phyloP scores from a whole-genome alignment of 1,140 invertebrate genomes.

The Drosophila auraria region DNA sequence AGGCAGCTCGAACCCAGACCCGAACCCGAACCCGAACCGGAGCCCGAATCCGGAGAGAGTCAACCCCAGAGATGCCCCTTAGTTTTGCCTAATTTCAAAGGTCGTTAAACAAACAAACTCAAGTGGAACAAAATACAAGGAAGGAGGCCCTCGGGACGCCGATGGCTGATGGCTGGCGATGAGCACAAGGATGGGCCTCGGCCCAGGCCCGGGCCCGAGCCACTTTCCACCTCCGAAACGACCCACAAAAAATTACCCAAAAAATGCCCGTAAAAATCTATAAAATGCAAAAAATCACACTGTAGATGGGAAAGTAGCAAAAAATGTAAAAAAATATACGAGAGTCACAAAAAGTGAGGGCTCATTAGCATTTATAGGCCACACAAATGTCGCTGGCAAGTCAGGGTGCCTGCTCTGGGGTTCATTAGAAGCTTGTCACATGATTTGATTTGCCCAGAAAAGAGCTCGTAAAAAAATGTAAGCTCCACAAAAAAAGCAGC shows the following conservation, averaged over 20 bases:
- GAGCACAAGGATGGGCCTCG: slow-evolving; percentile 3
- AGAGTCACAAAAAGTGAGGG: slow-evolving; percentile 36
- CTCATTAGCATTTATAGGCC: slow-evolving; percentile 82
- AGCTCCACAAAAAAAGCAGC: slow-evolving; percentile 12
- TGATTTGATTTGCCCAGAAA: slow-evolving; percentile 69
- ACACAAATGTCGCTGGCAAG: slow-evolving; percentile 62
- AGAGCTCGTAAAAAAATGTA: slow-evolving; percentile 3
- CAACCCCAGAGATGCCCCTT: slow-evolving; percentile 53
- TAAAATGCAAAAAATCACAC: slow-evolving; percentile 54
- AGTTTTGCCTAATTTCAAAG: slow-evolving; percentile 84
- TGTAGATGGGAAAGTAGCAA: slow-evolving; percentile 9
- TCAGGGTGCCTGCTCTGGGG: slow-evolving; percentile 63
- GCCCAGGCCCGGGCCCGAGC: slow-evolving; percentile 4
- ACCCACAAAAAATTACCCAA: slow-evolving; percentile 77
- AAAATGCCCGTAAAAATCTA: slow-evolving; percentile 79
- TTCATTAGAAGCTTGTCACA: slow-evolving; percentile 83
- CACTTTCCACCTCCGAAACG: slow-evolving; percentile 40
- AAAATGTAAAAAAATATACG: neutral
- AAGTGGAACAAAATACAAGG: slow-evolving; percentile 82
- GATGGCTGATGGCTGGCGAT: slow-evolving; percentile 2
- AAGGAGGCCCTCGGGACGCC: slow-evolving; percentile 51
- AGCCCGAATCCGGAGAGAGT: neutral
- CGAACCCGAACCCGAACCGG: neutral
- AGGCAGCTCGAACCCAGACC: neutral
- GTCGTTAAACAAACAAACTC: slow-evolving; percentile 85